phyloP scores from a whole-genome alignment of 2,797 vertebrate species.

The Sciaenops ocellatus region DNA sequence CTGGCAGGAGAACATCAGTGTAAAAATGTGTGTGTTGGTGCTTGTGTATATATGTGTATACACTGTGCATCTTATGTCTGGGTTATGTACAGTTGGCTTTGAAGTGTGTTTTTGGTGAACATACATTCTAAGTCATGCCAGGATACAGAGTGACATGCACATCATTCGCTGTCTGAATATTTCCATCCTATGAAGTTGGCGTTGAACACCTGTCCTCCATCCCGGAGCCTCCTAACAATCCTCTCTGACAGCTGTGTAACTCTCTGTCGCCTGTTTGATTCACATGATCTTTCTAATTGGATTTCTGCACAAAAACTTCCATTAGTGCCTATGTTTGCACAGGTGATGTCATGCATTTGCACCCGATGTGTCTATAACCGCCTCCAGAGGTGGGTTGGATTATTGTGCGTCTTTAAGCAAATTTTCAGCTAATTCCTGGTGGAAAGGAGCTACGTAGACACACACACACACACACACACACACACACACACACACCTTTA shows the following conservation, averaged over 20 bases:
- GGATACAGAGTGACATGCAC: conserved; percentile 9
- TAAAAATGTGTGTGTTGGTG: neutral
- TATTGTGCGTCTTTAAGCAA: neutral
- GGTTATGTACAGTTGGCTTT: neutral
- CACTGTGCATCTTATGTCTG: neutral
- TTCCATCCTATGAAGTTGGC: conserved; percentile 7
- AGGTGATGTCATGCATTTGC: neutral
- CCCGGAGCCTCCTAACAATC: neutral
- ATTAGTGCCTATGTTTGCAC: too few relatives aligned
- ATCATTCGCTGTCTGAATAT: conserved; percentile 1
- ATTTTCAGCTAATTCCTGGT: neutral
- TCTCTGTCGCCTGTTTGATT: conserved; percentile 22
- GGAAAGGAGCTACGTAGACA: neutral
- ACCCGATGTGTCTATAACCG: conserved; percentile 5
- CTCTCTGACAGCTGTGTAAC: neutral
- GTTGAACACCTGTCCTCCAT: conserved; percentile 10
- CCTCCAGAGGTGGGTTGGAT: conserved; percentile 13
- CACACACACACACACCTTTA: neutral
- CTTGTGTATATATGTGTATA: neutral
- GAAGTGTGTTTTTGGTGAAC: conserved; percentile 2
- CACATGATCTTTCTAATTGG: neutral
- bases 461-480: neutral
- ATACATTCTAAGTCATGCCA: neutral
- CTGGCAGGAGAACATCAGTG: neutral
- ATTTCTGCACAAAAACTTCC: neutral